Percentiles rank a stretch among this genome's conserved stretches.
These are phyloP conservation scores for Drosophila pachea DNA, from an alignment of 1,140 invertebrate species.

Conservation along the genomic window DNA sequence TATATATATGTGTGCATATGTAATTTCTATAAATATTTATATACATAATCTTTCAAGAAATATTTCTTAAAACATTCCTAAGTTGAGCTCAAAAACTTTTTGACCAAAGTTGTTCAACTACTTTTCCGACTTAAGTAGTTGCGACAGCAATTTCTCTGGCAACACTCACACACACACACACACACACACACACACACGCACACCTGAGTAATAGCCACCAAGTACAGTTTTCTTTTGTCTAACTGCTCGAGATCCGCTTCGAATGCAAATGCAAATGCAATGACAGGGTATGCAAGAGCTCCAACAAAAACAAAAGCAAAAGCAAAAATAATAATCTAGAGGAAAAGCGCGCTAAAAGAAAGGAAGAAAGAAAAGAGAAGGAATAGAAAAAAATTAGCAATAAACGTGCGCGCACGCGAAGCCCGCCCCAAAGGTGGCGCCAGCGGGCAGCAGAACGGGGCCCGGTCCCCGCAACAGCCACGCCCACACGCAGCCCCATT, in stretches of 20 bases:
- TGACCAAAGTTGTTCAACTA: not conserved
- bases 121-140: not conserved
- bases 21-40: too few species aligned
- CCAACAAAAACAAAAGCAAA: not conserved
- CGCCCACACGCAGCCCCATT: not conserved
- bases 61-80: too few species aligned
- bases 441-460: not conserved
- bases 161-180: too few species aligned
- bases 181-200: too few species aligned
- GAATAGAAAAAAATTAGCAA: slow-evolving; percentile 68
- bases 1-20: too few species aligned
- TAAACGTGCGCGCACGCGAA: slow-evolving; percentile 71
- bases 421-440: slow-evolving; percentile 18
- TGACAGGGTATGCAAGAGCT: slow-evolving; percentile 11
- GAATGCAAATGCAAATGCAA: not conserved
- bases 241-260: not conserved
- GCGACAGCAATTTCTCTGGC: too few species aligned
- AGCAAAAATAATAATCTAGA: slow-evolving; percentile 12
- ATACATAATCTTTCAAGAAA: too few species aligned
- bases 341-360: slow-evolving; percentile 34
- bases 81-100: not conserved
- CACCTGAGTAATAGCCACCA: too few species aligned
- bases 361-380: slow-evolving; percentile 40
- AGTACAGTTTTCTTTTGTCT: not conserved
- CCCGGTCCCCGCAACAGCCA: not conserved